phyloP scores from a whole-genome alignment of 2,888 invertebrate species.

The Busseola fusca region DNA sequence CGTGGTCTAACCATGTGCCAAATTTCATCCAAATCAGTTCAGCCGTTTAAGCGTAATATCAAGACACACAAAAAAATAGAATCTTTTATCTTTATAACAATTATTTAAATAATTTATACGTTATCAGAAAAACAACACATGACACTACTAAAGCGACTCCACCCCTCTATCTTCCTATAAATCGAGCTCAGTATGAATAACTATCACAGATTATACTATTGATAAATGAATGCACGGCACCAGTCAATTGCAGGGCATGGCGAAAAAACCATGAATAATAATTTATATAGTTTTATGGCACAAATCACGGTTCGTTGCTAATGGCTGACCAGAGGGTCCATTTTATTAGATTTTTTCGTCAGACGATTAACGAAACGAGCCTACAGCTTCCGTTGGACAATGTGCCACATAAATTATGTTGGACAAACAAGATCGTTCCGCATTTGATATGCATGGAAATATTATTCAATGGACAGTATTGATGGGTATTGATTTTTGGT shows the following conservation, averaged over 20 bases:
- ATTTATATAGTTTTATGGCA: slow-evolving; percentile 77
- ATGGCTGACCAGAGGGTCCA: slow-evolving; percentile 75
- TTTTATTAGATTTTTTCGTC: slow-evolving; percentile 83
- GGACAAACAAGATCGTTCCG: slow-evolving; percentile 80
- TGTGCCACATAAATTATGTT: slow-evolving; percentile 83
- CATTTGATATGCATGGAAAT: slow-evolving; percentile 74
- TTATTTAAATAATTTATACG: not conserved
- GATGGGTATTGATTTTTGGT: slow-evolving; percentile 57
- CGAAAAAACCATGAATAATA: slow-evolving; percentile 84
- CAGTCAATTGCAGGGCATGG: slow-evolving; percentile 76
- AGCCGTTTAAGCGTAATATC: not conserved
- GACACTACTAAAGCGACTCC: slow-evolving; percentile 66
- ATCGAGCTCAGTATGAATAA: slow-evolving; percentile 83
- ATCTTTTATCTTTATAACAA: not conserved
- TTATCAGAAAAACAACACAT: slow-evolving; percentile 38
- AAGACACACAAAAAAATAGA: not conserved
- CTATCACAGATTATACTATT: slow-evolving; percentile 85
- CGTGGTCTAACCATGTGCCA: not conserved
- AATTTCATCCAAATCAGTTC: not conserved
- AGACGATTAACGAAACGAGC: slow-evolving; percentile 84
- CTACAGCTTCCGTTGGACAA: slow-evolving; percentile 86
- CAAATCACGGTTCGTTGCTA: slow-evolving; percentile 81
- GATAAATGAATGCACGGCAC: slow-evolving; percentile 82
- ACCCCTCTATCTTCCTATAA: slow-evolving; percentile 69
- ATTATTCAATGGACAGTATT: slow-evolving; percentile 51